A percentile compares a stretch with the other conserved stretches of the same genome.
Conservation (phyloP, 2,113 vertebrate species). For the Dicerorhinus sumatrensis region DNA sequence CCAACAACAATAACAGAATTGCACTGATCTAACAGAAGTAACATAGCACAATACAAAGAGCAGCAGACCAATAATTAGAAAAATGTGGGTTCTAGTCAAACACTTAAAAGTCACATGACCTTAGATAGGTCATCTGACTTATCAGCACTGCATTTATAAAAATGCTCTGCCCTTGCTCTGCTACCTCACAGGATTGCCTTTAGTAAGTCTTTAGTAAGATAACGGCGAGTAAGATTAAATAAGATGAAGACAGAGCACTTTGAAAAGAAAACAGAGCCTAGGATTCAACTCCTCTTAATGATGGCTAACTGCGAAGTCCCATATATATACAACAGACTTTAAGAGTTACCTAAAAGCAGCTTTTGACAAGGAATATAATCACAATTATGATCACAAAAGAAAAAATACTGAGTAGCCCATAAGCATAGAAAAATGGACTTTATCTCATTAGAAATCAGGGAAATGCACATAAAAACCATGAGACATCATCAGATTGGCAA, state of each 20-base stretch:
- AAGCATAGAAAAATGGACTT: not conserved
- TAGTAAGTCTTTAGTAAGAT: conserved; percentile 7
- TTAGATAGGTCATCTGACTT: conserved; percentile 22
- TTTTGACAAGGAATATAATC: not conserved
- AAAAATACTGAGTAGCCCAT: conserved; percentile 12
- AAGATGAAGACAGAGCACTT: conserved; percentile 26
- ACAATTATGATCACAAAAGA: conserved; percentile 23
- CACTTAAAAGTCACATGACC: not conserved
- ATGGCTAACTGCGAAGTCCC: not conserved
- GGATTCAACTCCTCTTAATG: conserved; percentile 28
- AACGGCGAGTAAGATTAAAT: not conserved
- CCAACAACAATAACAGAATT: conserved; percentile 3
- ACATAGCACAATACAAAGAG: not conserved
- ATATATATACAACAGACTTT: not conserved
- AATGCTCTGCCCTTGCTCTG: not conserved
- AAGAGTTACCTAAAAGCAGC: conserved; percentile 17
- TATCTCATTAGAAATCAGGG: conserved; percentile 39
- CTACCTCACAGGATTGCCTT: not conserved
- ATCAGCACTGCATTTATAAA: not conserved
- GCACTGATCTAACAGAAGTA: not conserved
- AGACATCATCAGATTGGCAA: not conserved
- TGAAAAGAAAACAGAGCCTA: not conserved
- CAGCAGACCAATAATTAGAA: conserved; percentile 17
- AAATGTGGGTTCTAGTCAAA: not conserved
- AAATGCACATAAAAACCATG: conserved; percentile 12